A percentile compares a stretch with the other conserved stretches of the same genome.
Evolutionary conservation across 2,888 invertebrate species (phyloP).

Genomic region (Ernsta delagoae): DNA sequence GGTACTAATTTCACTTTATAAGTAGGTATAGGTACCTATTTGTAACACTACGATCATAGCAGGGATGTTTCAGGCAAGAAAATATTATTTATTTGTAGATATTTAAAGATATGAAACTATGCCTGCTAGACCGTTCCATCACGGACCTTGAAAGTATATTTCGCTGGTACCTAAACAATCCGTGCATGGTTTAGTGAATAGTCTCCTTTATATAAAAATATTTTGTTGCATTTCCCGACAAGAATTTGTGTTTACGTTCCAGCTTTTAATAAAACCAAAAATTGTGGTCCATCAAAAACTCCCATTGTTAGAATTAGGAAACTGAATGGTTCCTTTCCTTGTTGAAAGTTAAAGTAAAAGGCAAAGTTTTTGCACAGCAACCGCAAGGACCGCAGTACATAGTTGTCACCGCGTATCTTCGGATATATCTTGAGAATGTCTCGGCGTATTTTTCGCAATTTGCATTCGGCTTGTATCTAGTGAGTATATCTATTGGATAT

Average conservation of each 20-base stretch:
- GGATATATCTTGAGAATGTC: constrained; percentile 46
- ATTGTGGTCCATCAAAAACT: background rate
- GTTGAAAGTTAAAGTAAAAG: background rate
- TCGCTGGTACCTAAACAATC: too few relatives aligned
- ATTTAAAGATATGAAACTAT: too few relatives aligned
- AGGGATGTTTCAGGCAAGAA: too few relatives aligned
- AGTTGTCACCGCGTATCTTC: constrained; percentile 47
- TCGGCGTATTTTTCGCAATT: constrained; percentile 56
- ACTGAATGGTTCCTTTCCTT: too few relatives aligned
- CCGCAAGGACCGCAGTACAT: constrained; percentile 3
- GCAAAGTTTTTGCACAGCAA: constrained; percentile 13
- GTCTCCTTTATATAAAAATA: background rate
- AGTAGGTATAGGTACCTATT: too few relatives aligned
- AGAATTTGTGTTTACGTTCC: background rate
- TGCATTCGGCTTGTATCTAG: too few relatives aligned
- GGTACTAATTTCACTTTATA: too few relatives aligned
- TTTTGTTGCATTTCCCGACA: background rate
- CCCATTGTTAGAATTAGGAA: background rate
- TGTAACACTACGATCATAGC: too few relatives aligned
- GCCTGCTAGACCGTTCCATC: too few relatives aligned
- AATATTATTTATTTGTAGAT: too few relatives aligned
- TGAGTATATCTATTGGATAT: constrained; percentile 19
- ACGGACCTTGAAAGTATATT: too few relatives aligned
- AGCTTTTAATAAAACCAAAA: background rate
- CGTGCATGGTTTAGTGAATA: too few relatives aligned